Percentiles rank a stretch among this genome's conserved stretches.
Evolutionary conservation across 2,888 invertebrate species (phyloP).

Genomic region (Bellardia bayeri): DNA sequence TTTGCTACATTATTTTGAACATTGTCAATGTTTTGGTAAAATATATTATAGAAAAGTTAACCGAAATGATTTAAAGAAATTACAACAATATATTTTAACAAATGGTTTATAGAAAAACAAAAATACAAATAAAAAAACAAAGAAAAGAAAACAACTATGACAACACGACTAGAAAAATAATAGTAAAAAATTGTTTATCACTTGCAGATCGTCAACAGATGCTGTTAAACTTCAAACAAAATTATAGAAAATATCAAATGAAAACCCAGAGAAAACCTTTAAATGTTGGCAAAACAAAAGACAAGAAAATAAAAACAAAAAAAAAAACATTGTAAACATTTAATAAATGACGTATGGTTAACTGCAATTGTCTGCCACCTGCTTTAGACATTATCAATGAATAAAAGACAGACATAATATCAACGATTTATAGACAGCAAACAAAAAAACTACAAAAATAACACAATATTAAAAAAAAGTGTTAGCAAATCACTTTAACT

Average conservation of each 20-base stretch:
- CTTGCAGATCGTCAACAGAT: slow-evolving; percentile 65
- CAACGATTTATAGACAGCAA: background rate
- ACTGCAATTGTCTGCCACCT: slow-evolving; percentile 67
- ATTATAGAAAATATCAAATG: slow-evolving; percentile 23
- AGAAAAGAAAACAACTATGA: slow-evolving; percentile 34
- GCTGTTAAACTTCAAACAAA: slow-evolving; percentile 58
- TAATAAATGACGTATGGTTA: slow-evolving; percentile 65
- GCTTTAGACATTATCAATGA: slow-evolving; percentile 53
- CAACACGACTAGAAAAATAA: slow-evolving; percentile 43
- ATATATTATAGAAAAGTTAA: slow-evolving; percentile 15
- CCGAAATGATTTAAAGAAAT: slow-evolving; percentile 60
- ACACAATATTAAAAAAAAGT: slow-evolving; percentile 29
- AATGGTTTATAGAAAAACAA: slow-evolving; percentile 29
- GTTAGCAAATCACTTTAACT: slow-evolving; percentile 36
- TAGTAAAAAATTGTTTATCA: slow-evolving; percentile 50
- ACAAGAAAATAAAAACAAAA: slow-evolving; percentile 12
- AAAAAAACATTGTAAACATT: slow-evolving; percentile 26
- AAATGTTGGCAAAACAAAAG: slow-evolving; percentile 32
- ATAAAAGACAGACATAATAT: background rate
- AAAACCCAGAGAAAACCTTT: slow-evolving; percentile 45
- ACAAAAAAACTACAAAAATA: background rate
- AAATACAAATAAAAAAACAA: background rate
- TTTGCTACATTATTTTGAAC: background rate
- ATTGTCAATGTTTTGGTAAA: slow-evolving; percentile 9
- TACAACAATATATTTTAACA: slow-evolving; percentile 53